Conservation (phyloP, 2,888 invertebrate species). For the Caenorhabditis imperialis region DNA sequence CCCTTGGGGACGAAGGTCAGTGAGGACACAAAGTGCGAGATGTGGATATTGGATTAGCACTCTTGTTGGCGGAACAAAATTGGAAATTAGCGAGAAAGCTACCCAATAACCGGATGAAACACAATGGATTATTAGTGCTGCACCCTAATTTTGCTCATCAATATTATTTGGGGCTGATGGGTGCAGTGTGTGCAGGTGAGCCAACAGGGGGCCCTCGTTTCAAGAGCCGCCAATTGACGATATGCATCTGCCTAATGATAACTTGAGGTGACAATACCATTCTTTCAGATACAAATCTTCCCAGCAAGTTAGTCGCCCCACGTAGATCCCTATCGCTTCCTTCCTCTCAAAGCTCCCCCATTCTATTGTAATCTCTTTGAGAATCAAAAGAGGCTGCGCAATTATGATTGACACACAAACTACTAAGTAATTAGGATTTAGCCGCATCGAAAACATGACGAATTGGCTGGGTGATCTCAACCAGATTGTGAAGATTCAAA, state of each 20-base stretch:
- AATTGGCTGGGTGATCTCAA: background rate
- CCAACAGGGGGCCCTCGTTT: conserved; percentile 14
- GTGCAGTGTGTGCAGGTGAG: conserved; percentile 49
- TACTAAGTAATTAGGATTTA: conserved; percentile 22
- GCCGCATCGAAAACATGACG: conserved; percentile 22
- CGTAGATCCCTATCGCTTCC: conserved; percentile 10
- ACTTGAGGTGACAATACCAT: conserved; percentile 31
- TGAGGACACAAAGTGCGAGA: conserved; percentile 2
- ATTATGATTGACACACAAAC: conserved; percentile 16
- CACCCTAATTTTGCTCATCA: background rate
- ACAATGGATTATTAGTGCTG: conserved; percentile 13
- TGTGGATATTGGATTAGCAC: conserved; percentile 50
- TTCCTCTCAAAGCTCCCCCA: conserved; percentile 4
- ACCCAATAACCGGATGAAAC: conserved; percentile 19
- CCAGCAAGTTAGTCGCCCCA: background rate
- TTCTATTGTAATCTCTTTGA: conserved; percentile 7
- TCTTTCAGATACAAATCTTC: conserved; percentile 19
- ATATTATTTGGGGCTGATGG: conserved; percentile 24
- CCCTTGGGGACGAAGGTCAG: conserved; percentile 10
- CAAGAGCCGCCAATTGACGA: conserved; percentile 16
- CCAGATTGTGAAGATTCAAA: conserved; percentile 7
- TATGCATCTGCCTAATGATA: conserved; percentile 3
- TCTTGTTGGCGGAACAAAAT: conserved; percentile 22
- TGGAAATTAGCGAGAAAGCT: conserved; percentile 24
- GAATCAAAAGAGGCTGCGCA: conserved; percentile 4